Base-by-base conservation (phyloP, 2,888 invertebrate genomes). In the Agrochola circellaris region DNA sequence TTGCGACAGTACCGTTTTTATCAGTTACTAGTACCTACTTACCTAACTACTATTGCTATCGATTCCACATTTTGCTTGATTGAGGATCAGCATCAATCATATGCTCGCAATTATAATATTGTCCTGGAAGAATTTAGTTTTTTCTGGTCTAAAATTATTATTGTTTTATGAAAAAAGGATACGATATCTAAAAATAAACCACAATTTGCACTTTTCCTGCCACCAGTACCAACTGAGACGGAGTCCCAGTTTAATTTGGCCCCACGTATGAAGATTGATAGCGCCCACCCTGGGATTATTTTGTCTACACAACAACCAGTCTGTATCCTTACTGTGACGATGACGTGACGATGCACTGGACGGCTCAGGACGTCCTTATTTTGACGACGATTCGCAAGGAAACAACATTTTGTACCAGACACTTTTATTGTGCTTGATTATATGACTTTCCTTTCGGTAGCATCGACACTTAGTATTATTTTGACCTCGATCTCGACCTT, bases 191-290 rank as follows among this genome's bases (percentile, higher is more conserved):
- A 67, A 60, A 85, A 81, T 48, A 75, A 60, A 54, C 4, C 9
- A 0, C 4, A 23, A 38, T 42, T 68, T 65, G 72, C 66, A 73
- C n/a, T 64, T 87, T 88, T 77, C 90, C 67, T 93, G 92, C 89
- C 34, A 51, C 56, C 92, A 42, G 80, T 94, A 91, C 91, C 5
- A 34, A 69, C 71, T 70, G 84, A 89, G 88, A 87, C 86, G 85
- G 77, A 89, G 88, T 85, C 84, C 88, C 89, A 87, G 87, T 89
- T 91, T 91, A 93, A 93, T 94, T 95, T 93, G 86, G 92, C 91
- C 90, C 87, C 87, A 81, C 87, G 90, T 93, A 96, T 96, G 94
- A 95, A 96, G 96, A 96, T 96, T 96, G 95, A 96, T 96, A 70
- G 93, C 90, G 90, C 82, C 92, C 93, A 93, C 93, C 94, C 93